Conservation (phyloP, 2,113 vertebrate genomes). For the Podarcis cretensis region DNA sequence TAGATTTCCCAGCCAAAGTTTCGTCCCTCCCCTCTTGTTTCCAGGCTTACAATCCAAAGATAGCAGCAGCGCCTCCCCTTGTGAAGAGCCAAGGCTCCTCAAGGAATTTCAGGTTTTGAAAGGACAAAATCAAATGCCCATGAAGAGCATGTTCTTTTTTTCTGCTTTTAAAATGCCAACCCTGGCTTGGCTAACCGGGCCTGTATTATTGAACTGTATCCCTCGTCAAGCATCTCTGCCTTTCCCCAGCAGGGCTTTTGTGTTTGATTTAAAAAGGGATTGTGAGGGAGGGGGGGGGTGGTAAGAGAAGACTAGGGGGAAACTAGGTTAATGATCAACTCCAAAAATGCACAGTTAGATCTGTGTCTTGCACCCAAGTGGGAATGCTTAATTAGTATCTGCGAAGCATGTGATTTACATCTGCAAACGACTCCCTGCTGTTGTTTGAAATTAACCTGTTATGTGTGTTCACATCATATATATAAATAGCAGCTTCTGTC, state of each 20-base stretch:
- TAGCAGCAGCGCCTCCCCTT: not conserved
- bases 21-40: not conserved
- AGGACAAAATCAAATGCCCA: not conserved
- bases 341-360: not conserved
- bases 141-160: not conserved
- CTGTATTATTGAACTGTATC: not conserved
- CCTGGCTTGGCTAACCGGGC: not conserved
- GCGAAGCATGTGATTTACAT: not conserved
- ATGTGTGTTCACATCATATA: not conserved
- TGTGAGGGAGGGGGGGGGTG: not conserved
- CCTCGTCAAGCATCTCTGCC: not conserved
- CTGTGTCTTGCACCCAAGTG: not conserved
- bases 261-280: not conserved
- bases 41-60: not conserved
- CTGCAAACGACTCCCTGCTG: not conserved
- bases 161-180: not conserved
- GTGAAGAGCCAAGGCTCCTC: not conserved
- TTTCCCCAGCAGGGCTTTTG: not conserved
- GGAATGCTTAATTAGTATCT: constrained; percentile 10
- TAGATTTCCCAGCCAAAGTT: not conserved
- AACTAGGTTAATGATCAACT: constrained; percentile 16
- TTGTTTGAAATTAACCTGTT: not conserved
- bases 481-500: not conserved
- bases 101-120: not conserved
- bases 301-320: not conserved